A percentile compares a stretch with the other conserved stretches of the same genome.
Evolutionary conservation across 2,113 vertebrate genomes (phyloP).

Genomic region (Bolborhynchus lineola): DNA sequence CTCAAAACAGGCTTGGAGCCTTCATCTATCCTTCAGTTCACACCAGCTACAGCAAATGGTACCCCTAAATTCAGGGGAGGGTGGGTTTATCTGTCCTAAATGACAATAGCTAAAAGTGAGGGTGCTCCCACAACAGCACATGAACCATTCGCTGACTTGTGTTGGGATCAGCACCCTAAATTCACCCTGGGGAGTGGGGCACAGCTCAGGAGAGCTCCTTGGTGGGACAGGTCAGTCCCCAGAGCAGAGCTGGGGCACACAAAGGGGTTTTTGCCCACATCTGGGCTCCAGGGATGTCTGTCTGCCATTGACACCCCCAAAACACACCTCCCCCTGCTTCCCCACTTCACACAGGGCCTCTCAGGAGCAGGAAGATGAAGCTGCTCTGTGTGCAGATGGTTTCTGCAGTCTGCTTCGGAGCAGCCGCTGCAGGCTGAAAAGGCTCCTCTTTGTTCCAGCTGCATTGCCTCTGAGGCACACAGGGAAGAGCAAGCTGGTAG

Average conservation of each 20-base stretch:
- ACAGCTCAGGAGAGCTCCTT: not conserved
- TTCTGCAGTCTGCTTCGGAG: not conserved
- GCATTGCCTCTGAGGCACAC: not conserved
- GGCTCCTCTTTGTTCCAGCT: not conserved
- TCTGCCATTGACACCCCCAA: not conserved
- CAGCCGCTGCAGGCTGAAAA: not conserved
- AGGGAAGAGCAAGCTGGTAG: not conserved
- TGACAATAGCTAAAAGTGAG: not conserved
- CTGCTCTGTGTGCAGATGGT: not conserved
- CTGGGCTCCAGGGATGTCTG: not conserved
- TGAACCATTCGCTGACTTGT: not conserved
- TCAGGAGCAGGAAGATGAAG: not conserved
- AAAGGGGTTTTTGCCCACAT: not conserved
- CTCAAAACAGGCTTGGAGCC: not conserved
- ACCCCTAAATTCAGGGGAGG: not conserved
- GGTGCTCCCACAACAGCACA: not conserved
- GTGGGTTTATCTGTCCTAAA: not conserved
- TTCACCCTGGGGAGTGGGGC: rapidly evolving
- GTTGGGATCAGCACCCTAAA: not conserved
- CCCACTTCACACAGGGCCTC: not conserved
- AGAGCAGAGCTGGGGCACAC: not conserved
- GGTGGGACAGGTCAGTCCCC: not conserved
- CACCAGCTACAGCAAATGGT: not conserved
- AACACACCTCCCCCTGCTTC: not conserved
- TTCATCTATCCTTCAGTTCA: not conserved